Conservation (phyloP, 2,888 invertebrate genomes). For the Cryptocephalus primarius region DNA sequence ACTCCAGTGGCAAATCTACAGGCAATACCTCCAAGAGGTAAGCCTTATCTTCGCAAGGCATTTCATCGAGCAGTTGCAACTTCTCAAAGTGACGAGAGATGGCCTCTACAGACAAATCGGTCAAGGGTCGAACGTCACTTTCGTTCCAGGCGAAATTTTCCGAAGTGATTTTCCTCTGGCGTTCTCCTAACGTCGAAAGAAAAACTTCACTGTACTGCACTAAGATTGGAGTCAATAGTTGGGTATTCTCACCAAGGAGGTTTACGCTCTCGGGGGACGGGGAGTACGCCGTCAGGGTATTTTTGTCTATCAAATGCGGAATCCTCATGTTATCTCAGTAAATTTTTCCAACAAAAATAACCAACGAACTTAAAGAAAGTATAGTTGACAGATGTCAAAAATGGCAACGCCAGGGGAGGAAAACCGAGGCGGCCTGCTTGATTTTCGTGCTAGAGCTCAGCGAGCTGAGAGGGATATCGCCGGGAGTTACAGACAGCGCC, state of each 20-base stretch:
- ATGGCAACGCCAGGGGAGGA: no score
- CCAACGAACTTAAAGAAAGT: no score
- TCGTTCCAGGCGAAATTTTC: constrained; percentile 45
- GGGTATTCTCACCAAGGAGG: constrained; percentile 15
- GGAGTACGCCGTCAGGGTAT: constrained; percentile 39
- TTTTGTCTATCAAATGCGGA: constrained; percentile 26
- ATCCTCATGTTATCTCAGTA: constrained; percentile 14
- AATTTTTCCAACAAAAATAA: not conserved
- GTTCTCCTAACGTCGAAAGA: constrained; percentile 24
- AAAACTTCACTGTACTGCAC: no score
- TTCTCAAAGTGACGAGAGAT: constrained; percentile 41
- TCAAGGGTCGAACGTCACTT: constrained; percentile 39
- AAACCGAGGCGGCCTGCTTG: no score
- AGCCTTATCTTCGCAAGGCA: constrained; percentile 48
- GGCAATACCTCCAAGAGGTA: constrained; percentile 50
- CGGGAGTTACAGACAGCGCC: no score
- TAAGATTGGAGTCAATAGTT: no score
- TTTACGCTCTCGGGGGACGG: constrained; percentile 27
- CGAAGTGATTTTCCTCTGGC: constrained; percentile 36
- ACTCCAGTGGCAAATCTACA: constrained; percentile 45
- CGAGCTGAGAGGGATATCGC: no score
- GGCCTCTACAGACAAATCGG: constrained; percentile 39
- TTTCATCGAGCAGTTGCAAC: constrained; percentile 42
- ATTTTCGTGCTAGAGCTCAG: no score
- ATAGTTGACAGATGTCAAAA: no score